A percentile compares a stretch with the other conserved stretches of the same genome.
These are phyloP conservation scores for Hycleus cichorii DNA, from an alignment of 1,140 invertebrate species.

Conservation along the genomic window DNA sequence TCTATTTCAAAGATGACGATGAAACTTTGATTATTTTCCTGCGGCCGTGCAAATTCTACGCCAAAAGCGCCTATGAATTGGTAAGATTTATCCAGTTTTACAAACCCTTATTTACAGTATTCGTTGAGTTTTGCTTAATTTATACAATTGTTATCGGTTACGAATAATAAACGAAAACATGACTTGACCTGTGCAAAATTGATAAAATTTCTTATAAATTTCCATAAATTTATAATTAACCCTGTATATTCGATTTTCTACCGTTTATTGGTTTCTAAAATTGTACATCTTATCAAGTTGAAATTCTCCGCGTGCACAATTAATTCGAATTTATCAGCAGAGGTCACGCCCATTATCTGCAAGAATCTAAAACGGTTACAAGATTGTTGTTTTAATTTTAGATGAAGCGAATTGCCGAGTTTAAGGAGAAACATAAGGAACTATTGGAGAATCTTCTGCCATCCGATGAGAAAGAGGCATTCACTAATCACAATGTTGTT, in stretches of 20 bases:
- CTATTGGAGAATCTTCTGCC: slow-evolving; percentile 57
- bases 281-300: background rate
- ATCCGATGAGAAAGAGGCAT: slow-evolving; percentile 54
- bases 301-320: too few species aligned
- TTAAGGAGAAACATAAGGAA: slow-evolving; percentile 59
- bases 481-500: slow-evolving; percentile 61
- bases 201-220: too few species aligned
- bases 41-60: slow-evolving; percentile 71
- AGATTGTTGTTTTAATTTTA: slow-evolving; percentile 38
- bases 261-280: background rate
- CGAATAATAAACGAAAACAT: too few species aligned
- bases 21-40: slow-evolving; percentile 67
- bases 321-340: background rate
- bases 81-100: slow-evolving; percentile 43
- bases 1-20: slow-evolving; percentile 62
- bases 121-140: too few species aligned
- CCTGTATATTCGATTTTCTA: background rate
- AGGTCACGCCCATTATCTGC: too few species aligned
- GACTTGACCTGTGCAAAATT: too few species aligned
- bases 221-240: too few species aligned
- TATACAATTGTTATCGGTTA: too few species aligned
- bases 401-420: slow-evolving; percentile 67
- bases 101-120: background rate
- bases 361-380: too few species aligned
- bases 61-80: slow-evolving; percentile 64